Evolutionary conservation across 1,140 invertebrate genomes (phyloP), one percentile per base, ranked within the genome.

Genomic region (Drosophila navojoa): DNA sequence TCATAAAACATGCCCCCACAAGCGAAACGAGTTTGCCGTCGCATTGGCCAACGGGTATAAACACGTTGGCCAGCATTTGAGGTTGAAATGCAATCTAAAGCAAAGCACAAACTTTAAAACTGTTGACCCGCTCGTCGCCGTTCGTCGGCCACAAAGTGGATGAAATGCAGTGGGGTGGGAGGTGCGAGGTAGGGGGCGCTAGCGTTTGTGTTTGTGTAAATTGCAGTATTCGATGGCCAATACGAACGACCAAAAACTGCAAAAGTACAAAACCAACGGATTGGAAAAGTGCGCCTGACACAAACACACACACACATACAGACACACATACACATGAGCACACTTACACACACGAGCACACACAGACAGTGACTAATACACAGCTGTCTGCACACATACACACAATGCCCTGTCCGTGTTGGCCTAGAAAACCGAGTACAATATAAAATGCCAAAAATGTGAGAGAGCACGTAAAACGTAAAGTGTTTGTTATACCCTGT

Each of bases 251-350:
- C 52, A 47, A 45, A 98, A 79, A 27, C 95, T 95, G 6, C 95
- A 95, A 86, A 96, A 93, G 86, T 96, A 97, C 45, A 98, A 95
- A 94, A 97, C 95, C 90, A 96, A 97, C 1, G 96, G 96, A 73
- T 97, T 61, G 49, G 63, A 71, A 53, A 81, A 81, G 58, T 81
- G 74, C 15, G 49, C 29, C 19, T 22, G 50, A 58, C 58, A 73
- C 25, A 60, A 47, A 54, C 60, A 71, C 29, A 63, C 25, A 19
- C 15, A 40, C 10, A 29, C 22, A 52, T 35, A 44, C 13, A 60
- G 15, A 68, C 16, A 13, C 16, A 50, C 27, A 57, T 54, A 67
- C 35, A 59, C 29, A 22, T 22, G 19, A 22, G 19, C 19, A 22
- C 19, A 22, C 19, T 22, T 22, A 22, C 19, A 22, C 19, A 22